Percentiles rank a stretch among this genome's conserved stretches.
phyloP scores from a whole-genome alignment of 2,113 vertebrate genomes.

The Bubo scandiacus region DNA sequence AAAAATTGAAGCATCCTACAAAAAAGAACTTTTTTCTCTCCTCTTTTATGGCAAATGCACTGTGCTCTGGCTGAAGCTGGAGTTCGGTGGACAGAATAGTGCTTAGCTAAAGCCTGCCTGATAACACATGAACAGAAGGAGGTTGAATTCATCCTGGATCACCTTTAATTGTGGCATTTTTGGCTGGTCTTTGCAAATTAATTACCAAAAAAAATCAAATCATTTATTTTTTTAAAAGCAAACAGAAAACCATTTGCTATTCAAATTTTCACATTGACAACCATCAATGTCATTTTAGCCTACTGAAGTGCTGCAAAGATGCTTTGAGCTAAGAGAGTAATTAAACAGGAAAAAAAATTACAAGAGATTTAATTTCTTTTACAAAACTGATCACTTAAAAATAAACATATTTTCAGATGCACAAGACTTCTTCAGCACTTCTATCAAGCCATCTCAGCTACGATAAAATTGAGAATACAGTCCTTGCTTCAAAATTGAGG shows the following conservation, averaged over 20 bases:
- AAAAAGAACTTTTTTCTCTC: not conserved
- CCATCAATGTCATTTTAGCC: not conserved
- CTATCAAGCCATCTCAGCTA: not conserved
- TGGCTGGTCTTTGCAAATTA: not conserved
- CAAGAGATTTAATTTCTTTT: not conserved
- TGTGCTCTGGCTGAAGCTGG: not conserved
- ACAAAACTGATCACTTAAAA: not conserved
- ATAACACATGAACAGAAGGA: not conserved
- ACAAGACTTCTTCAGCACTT: not conserved
- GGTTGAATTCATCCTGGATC: not conserved
- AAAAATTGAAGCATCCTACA: not conserved
- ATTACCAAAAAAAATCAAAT: not conserved
- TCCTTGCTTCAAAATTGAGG: not conserved
- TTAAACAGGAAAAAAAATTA: not conserved
- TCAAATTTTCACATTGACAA: not conserved
- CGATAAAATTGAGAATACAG: not conserved
- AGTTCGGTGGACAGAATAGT: not conserved
- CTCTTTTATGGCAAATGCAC: accelerated
- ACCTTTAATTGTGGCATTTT: not conserved
- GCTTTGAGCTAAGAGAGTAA: not conserved
- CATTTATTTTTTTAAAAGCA: not conserved
- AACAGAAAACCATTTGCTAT: not conserved
- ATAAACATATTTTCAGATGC: not conserved
- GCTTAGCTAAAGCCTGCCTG: not conserved
- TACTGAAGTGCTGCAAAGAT: not conserved